Percentiles rank a stretch among this genome's conserved stretches.
phyloP scores from a whole-genome alignment of 2,888 invertebrate genomes.

The Pantelozetes paolii region DNA sequence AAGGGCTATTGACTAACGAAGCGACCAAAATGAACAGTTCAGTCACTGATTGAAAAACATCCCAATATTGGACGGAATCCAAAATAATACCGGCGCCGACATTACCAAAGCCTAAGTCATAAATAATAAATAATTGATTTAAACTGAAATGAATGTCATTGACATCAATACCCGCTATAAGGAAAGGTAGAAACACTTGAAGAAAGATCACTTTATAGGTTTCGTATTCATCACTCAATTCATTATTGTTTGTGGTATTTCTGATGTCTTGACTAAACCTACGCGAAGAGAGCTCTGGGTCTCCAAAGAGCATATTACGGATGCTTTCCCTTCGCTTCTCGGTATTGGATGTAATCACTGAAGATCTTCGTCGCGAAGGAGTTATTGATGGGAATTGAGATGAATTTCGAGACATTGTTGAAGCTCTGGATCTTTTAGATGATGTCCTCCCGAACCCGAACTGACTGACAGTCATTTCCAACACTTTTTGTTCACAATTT shows the following conservation, averaged over 20 bases:
- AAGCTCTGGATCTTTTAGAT: slow-evolving; percentile 18
- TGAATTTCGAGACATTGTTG: slow-evolving; percentile 3
- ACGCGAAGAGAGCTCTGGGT: slow-evolving; percentile 10
- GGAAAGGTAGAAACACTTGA: slow-evolving; percentile 46
- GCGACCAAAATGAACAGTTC: slow-evolving; percentile 59
- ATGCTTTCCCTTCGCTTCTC: slow-evolving; percentile 27
- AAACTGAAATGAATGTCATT: no score
- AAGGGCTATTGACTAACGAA: slow-evolving; percentile 51
- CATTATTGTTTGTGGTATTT: neutral
- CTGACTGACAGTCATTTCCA: neutral
- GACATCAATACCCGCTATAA: slow-evolving; percentile 46
- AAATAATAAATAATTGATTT: no score
- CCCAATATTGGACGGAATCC: slow-evolving; percentile 67
- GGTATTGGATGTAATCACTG: neutral
- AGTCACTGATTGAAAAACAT: slow-evolving; percentile 55
- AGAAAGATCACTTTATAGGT: slow-evolving; percentile 45
- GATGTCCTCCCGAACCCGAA: slow-evolving; percentile 3
- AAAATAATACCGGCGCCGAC: slow-evolving; percentile 80
- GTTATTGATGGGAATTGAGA: neutral
- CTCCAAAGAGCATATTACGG: slow-evolving; percentile 33
- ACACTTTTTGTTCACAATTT: neutral
- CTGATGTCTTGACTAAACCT: slow-evolving; percentile 40
- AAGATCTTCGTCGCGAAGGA: slow-evolving; percentile 16
- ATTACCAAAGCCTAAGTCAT: slow-evolving; percentile 63
- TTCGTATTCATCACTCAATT: slow-evolving; percentile 38